A percentile compares a stretch with the other conserved stretches of the same genome.
phyloP scores from a whole-genome alignment of 2,113 vertebrate species.

The Chunga burmeisteri region DNA sequence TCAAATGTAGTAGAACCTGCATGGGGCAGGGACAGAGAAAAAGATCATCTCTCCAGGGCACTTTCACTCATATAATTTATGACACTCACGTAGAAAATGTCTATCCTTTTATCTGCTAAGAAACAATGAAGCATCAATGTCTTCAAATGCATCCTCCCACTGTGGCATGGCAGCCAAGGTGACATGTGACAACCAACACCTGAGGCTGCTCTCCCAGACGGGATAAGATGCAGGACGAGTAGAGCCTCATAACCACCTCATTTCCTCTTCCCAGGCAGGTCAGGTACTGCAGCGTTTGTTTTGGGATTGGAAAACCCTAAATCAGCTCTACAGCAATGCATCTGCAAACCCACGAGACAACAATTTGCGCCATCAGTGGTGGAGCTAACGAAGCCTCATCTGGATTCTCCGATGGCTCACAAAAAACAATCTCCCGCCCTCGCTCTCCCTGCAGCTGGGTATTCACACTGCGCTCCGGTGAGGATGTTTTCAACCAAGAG shows the following conservation, averaged over 20 bases:
- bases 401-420: neutral
- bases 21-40: neutral
- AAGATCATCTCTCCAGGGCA: neutral
- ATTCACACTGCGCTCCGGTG: neutral
- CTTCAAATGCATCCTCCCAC: neutral
- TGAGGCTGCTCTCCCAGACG: neutral
- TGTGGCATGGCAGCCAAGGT: neutral
- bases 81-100: neutral
- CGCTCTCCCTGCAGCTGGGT: neutral
- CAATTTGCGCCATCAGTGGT: neutral
- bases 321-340: neutral
- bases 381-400: neutral
- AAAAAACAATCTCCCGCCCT: neutral
- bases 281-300: neutral
- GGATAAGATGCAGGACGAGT: accelerated
- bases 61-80: neutral
- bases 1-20: neutral
- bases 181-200: neutral
- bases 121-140: neutral
- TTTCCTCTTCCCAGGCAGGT: neutral
- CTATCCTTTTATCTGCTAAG: neutral
- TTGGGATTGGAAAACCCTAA: neutral
- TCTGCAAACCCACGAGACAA: neutral
- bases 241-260: neutral
- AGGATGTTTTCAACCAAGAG: neutral